A percentile compares a stretch with the other conserved stretches of the same genome.
These are phyloP conservation scores for Epizoanthus scotinus DNA, from an alignment of 92 coral and sea anemone genomes.

Conservation along the genomic window DNA sequence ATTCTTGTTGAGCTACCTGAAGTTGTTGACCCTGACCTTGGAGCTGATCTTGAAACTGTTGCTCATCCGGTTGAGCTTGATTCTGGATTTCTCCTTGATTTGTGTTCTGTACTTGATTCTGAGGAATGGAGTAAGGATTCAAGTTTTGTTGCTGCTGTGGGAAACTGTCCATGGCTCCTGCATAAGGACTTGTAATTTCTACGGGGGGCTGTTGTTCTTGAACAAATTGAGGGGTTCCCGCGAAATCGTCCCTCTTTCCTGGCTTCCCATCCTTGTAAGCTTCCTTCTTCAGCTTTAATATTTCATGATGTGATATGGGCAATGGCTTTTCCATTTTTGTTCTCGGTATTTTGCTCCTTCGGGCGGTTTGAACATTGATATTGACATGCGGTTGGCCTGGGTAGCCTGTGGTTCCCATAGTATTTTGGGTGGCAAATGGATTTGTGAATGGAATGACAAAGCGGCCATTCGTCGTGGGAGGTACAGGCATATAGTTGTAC, in stretches of 20 bases:
- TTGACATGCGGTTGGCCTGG: constrained; percentile 52
- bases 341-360: constrained; percentile 40
- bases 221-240: background rate
- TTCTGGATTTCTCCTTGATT: constrained; percentile 2
- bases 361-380: constrained; percentile 48
- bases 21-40: background rate
- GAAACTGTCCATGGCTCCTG: background rate
- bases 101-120: background rate
- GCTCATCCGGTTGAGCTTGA: constrained; percentile 20
- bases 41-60: constrained; percentile 1
- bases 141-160: constrained; percentile 7
- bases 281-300: constrained; percentile 9
- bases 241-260: constrained; percentile 21
- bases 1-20: background rate
- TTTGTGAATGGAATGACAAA: constrained; percentile 41
- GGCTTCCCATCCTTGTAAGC: background rate
- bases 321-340: constrained; percentile 7
- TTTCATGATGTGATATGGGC: background rate
- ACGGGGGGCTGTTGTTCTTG: constrained; percentile 2
- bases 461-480: constrained; percentile 52
- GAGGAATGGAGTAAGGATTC: background rate
- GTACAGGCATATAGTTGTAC: constrained; percentile 50
- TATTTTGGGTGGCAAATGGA: constrained; percentile 1
- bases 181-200: background rate
- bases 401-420: constrained; percentile 28